A percentile compares a stretch with the other conserved stretches of the same genome.
Conservation (phyloP, 2,888 invertebrate species). For the Sarcophaga rosellei region DNA sequence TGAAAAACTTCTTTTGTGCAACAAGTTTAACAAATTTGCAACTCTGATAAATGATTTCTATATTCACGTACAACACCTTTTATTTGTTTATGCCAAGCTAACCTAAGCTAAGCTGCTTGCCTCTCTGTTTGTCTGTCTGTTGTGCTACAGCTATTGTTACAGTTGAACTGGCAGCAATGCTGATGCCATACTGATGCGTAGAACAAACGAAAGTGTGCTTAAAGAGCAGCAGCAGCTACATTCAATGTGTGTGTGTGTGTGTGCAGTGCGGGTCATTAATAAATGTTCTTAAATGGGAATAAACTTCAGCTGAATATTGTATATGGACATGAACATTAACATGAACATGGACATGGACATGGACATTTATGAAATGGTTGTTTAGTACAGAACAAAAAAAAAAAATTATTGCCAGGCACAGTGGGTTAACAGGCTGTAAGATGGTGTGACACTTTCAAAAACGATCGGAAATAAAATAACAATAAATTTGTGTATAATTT, state of each 20-base stretch:
- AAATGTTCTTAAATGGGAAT: conserved; percentile 71
- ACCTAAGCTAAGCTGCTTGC: neutral
- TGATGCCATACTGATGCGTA: neutral
- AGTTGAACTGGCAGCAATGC: neutral
- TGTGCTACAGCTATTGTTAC: conserved; percentile 20
- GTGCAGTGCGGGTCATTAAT: conserved; percentile 75
- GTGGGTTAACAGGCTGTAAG: conserved; percentile 34
- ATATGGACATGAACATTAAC: neutral
- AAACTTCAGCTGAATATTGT: conserved; percentile 23
- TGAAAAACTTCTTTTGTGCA: conserved; percentile 79
- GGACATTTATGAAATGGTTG: conserved; percentile 56
- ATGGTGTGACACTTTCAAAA: no score
- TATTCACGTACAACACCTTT: conserved; percentile 71
- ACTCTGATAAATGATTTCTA: conserved; percentile 78
- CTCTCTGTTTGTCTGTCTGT: neutral
- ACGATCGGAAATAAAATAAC: no score
- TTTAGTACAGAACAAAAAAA: neutral
- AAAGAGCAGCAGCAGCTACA: neutral
- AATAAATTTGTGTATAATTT: no score
- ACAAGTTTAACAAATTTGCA: conserved; percentile 77
- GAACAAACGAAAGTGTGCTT: conserved; percentile 17
- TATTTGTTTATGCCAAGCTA: conserved; percentile 37
- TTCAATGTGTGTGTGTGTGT: conserved; percentile 18
- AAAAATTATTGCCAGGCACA: conserved; percentile 15
- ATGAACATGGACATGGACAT: neutral